Evolutionary conservation across 1,140 invertebrate genomes (phyloP), one percentile per base, ranked within the genome.

Genomic region (Oryzaephilus surinamensis): DNA sequence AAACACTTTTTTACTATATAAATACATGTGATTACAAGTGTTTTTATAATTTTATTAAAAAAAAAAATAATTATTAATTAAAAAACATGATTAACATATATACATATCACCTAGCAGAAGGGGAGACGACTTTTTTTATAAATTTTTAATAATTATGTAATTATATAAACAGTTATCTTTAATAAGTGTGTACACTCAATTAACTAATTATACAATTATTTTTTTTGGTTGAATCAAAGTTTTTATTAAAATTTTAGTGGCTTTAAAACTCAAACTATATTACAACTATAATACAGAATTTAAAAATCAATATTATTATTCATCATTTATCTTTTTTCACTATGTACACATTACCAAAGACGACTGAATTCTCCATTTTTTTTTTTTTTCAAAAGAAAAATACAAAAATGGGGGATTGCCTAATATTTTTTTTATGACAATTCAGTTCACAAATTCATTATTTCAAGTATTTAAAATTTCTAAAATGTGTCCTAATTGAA

Each of bases 251-350:
- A n/a, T n/a, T n/a, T n/a, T n/a, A n/a, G n/a, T n/a, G n/a, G n/a
- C n/a, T n/a, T n/a, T n/a, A n/a, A n/a, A 43, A 60, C 57, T 49
- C 50, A 58, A 60, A 60, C 55, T 60, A 60, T 60, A 58, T 60
- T 60, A 60, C 57, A 60, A n/a, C n/a, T 60, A 60, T 60, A 58
- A 60, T 60, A 60, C 57, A 58, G 54, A 54, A 55, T 41, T 29
- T n/a, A n/a, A n/a, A n/a, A n/a, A n/a, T n/a, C n/a, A 45, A 43
- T 45, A 45, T 38, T 43, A n/a, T n/a, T n/a, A n/a, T n/a, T n/a
- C n/a, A n/a, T n/a, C n/a, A n/a, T n/a, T n/a, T n/a, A n/a, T n/a
- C n/a, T n/a, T n/a, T n/a, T n/a, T n/a, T n/a, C n/a, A n/a, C 43
- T 55, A 54, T 55, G 51, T 52, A 54, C 55, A 58, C 49, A 45